Conservation (phyloP, 2,113 vertebrate genomes). For the Microtus richardsoni region DNA sequence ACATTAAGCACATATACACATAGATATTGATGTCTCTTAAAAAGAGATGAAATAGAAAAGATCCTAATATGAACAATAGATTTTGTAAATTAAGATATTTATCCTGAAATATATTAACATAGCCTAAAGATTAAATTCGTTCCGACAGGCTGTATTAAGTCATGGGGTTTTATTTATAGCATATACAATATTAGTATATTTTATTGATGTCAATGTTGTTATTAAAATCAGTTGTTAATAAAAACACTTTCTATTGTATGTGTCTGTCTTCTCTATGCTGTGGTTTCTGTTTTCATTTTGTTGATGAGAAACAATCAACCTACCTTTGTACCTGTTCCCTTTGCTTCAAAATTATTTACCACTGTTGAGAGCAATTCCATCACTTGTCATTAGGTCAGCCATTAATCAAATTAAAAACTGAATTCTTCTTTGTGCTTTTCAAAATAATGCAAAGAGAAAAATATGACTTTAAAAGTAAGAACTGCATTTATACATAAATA, state of each 20-base stretch:
- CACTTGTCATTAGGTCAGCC: slow-evolving; percentile 47
- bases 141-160: not conserved
- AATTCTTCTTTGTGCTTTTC: not conserved
- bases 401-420: slow-evolving; percentile 66
- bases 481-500: slow-evolving; percentile 53
- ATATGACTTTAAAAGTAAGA: slow-evolving; percentile 46
- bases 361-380: slow-evolving; percentile 43
- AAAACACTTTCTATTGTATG: not conserved
- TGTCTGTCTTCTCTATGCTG: not conserved
- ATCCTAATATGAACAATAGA: not conserved
- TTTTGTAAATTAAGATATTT: not conserved
- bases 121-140: not conserved
- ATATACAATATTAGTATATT: not conserved
- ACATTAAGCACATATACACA: not conserved
- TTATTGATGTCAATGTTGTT: not conserved
- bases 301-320: not conserved
- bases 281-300: not conserved
- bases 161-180: not conserved
- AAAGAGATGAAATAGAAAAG: not conserved
- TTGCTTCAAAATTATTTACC: slow-evolving; percentile 12
- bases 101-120: not conserved
- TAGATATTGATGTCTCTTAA: not conserved
- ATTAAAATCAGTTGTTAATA: not conserved
- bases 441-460: slow-evolving; percentile 49
- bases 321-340: not conserved